A percentile compares a stretch with the other conserved stretches of the same genome.
These are phyloP conservation scores for Caenorhabditis becei DNA, from an alignment of 2,888 invertebrate species.

Conservation along the genomic window DNA sequence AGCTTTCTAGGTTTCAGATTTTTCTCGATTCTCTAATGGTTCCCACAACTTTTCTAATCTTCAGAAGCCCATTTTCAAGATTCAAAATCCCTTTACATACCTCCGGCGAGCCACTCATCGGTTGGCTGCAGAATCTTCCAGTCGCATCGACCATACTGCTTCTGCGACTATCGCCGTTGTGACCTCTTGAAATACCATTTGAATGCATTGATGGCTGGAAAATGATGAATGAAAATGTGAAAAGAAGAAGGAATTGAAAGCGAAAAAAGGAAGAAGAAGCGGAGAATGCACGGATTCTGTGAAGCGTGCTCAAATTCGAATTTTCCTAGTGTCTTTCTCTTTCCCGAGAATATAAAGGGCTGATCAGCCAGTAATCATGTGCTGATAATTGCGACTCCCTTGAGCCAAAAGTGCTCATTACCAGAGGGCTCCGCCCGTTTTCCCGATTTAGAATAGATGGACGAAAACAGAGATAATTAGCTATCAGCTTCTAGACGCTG, in stretches of 20 bases:
- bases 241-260: background rate
- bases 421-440: background rate
- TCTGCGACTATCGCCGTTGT: conserved; percentile 70
- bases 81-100: too few relatives aligned
- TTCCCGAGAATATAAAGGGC: background rate
- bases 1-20: too few relatives aligned
- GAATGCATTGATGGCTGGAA: conserved; percentile 63
- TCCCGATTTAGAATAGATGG: background rate
- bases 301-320: conserved; percentile 57
- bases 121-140: conserved; percentile 76
- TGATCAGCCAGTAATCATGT: conserved; percentile 3
- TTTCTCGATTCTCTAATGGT: too few relatives aligned
- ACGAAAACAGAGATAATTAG: conserved; percentile 13
- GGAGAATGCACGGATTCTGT: conserved; percentile 31
- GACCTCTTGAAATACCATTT: conserved; percentile 48
- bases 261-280: background rate
- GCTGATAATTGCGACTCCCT: background rate
- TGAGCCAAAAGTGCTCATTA: background rate
- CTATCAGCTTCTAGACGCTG: conserved; percentile 4
- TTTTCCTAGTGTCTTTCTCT: conserved; percentile 31
- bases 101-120: conserved; percentile 74
- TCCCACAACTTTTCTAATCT: too few relatives aligned
- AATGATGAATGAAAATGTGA: conserved; percentile 14
- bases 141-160: conserved; percentile 76
- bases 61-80: too few relatives aligned